Conservation (phyloP, 2,113 vertebrate species). For the Desmodus rotundus region DNA sequence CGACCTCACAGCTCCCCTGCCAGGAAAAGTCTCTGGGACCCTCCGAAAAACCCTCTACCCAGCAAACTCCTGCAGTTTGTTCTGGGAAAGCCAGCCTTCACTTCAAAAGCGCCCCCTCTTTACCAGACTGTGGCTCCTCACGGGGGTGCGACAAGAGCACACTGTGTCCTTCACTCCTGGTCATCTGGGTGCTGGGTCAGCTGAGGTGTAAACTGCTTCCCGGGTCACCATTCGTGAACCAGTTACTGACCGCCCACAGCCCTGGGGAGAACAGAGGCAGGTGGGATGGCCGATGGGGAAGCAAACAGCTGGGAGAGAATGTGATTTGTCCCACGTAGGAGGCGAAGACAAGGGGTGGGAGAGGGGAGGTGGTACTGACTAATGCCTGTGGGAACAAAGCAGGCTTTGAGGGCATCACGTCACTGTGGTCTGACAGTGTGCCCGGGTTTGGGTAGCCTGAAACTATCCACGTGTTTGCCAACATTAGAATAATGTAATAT, state of each 20-base stretch:
- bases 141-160: not conserved
- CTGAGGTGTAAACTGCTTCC: not conserved
- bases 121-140: not conserved
- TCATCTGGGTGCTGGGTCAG: not conserved
- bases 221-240: not conserved
- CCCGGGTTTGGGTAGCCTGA: no score
- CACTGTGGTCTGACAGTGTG: accelerated
- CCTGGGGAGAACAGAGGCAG: not conserved
- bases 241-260: not conserved
- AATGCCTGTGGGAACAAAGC: not conserved
- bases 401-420: not conserved
- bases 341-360: not conserved
- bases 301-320: not conserved
- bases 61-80: not conserved
- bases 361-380: not conserved
- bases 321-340: accelerated
- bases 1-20: not conserved
- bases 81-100: not conserved
- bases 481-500: not conserved
- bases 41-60: not conserved
- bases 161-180: not conserved
- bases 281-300: no score
- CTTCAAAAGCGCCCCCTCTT: not conserved
- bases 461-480: not conserved
- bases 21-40: not conserved